Evolutionary conservation across 2,113 vertebrate species (phyloP).

Genomic region (Ursus arctos): DNA sequence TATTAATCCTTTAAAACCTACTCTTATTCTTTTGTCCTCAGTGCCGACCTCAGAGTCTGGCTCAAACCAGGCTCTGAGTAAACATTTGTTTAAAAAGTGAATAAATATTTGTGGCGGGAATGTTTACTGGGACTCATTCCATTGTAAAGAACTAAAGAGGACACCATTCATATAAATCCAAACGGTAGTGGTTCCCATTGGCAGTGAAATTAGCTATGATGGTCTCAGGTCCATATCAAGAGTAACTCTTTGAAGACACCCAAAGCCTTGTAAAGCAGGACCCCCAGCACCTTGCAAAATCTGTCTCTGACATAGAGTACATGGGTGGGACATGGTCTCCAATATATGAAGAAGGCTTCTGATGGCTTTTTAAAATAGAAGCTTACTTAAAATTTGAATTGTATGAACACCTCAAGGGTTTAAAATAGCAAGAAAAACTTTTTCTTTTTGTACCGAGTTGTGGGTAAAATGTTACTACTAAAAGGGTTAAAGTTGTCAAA

Average conservation of each 20-base stretch:
- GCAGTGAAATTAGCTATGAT: not conserved
- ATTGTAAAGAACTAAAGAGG: not conserved
- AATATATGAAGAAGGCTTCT: not conserved
- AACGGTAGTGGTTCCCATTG: not conserved
- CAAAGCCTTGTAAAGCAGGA: not conserved
- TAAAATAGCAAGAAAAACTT: slow-evolving; percentile 77
- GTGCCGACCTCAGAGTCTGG: not conserved
- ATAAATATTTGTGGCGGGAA: not conserved
- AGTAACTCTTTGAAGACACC: not conserved
- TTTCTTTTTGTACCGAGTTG: slow-evolving; percentile 64
- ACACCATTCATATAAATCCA: not conserved
- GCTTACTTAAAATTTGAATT: slow-evolving; percentile 71
- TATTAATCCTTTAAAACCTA: not conserved
- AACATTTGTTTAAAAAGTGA: not conserved
- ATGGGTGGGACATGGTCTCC: not conserved
- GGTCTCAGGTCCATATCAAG: not conserved
- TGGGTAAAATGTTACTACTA: slow-evolving; percentile 81
- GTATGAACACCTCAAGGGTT: slow-evolving; percentile 73
- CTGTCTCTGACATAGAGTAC: not conserved
- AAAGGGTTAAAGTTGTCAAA: slow-evolving; percentile 69
- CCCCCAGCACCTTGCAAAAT: not conserved
- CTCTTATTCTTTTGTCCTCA: not conserved
- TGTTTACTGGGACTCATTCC: not conserved
- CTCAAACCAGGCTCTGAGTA: not conserved
- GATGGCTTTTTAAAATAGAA: slow-evolving; percentile 40